A percentile compares a stretch with the other conserved stretches of the same genome.
phyloP scores from a whole-genome alignment of 2,797 vertebrate species.

The Phrynocephalus forsythii region DNA sequence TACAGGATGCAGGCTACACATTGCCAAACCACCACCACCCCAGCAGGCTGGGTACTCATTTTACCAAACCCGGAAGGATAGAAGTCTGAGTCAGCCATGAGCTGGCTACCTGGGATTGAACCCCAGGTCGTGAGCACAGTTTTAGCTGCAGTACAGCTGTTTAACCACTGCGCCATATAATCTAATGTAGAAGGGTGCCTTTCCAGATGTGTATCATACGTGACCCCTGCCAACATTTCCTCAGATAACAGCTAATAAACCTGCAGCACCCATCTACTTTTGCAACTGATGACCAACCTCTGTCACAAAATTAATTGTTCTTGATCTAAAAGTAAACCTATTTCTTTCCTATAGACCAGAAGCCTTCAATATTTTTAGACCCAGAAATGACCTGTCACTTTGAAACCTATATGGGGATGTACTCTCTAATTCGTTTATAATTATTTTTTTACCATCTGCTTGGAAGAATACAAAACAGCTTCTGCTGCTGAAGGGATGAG shows the following conservation, averaged over 20 bases:
- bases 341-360: background rate
- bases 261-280: background rate
- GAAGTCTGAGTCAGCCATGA: too few relatives aligned
- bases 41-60: too few relatives aligned
- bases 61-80: too few relatives aligned
- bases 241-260: background rate
- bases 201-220: background rate
- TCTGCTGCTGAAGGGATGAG: background rate
- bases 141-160: too few relatives aligned
- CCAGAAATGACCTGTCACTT: background rate
- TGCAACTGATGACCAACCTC: background rate
- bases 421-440: too few relatives aligned
- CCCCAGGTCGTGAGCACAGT: too few relatives aligned
- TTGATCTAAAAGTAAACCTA: too few relatives aligned
- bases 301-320: background rate
- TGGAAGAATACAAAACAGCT: background rate
- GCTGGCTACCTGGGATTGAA: too few relatives aligned
- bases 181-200: background rate
- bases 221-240: background rate
- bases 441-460: background rate
- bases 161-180: too few relatives aligned
- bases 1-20: too few relatives aligned
- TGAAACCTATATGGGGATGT: background rate
- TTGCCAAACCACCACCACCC: too few relatives aligned
- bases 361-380: background rate